A percentile compares a stretch with the other conserved stretches of the same genome.
Evolutionary conservation across 2,888 invertebrate genomes (phyloP).

Genomic region (Globia sparganii): DNA sequence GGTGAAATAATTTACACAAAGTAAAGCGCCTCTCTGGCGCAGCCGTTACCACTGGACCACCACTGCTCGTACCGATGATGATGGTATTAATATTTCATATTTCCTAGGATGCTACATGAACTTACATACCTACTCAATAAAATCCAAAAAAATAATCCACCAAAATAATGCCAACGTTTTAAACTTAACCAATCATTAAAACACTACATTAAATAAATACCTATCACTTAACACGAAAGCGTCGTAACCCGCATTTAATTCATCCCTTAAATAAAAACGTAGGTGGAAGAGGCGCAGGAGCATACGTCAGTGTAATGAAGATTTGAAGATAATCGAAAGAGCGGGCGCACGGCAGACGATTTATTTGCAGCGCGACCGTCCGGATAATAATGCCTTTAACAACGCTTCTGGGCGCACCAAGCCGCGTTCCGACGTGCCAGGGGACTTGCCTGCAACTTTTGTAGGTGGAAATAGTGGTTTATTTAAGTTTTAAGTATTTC

Average conservation of each 20-base stretch:
- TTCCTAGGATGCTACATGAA: background rate
- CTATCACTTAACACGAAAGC: constrained; percentile 21
- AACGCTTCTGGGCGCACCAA: constrained; percentile 80
- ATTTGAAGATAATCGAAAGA: constrained; percentile 91
- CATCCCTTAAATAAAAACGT: constrained; percentile 61
- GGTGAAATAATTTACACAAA: too few species aligned
- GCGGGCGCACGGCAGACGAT: constrained; percentile 87
- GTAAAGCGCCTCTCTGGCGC: too few species aligned
- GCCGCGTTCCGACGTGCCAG: constrained; percentile 46
- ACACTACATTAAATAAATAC: constrained; percentile 30
- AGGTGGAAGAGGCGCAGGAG: constrained; percentile 71
- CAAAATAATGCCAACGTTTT: background rate
- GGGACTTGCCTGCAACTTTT: constrained; percentile 54
- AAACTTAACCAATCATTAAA: background rate
- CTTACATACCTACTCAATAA: background rate
- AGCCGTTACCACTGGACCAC: too few species aligned
- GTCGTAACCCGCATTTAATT: constrained; percentile 34
- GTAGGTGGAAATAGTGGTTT: background rate
- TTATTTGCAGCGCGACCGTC: constrained; percentile 89
- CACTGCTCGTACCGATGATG: too few species aligned
- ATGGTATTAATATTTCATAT: too few species aligned
- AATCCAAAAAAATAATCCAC: background rate
- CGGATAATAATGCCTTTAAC: constrained; percentile 89
- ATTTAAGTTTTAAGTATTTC: background rate
- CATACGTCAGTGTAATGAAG: constrained; percentile 89